Evolutionary conservation across 2,888 invertebrate genomes (phyloP).

Genomic region (Lycaena phlaeas): DNA sequence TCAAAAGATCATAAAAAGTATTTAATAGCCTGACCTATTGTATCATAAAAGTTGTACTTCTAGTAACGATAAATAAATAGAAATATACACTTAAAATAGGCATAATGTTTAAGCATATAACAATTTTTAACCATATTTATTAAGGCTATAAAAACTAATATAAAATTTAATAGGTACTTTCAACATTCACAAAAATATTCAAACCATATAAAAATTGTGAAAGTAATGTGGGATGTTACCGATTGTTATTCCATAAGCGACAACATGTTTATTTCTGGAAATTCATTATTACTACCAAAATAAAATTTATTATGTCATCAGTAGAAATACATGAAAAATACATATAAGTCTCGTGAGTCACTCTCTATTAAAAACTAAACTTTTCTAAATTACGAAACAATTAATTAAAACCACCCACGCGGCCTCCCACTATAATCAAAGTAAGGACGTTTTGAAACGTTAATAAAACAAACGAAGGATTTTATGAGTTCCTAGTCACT

Average conservation of each 20-base stretch:
- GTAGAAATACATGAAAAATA: background rate
- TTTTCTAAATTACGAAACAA: background rate
- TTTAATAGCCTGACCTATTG: too few relatives aligned
- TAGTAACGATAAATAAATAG: too few relatives aligned
- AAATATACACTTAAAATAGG: too few relatives aligned
- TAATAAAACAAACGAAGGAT: background rate
- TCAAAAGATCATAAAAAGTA: too few relatives aligned
- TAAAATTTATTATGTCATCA: background rate
- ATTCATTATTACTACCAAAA: background rate
- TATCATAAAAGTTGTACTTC: too few relatives aligned
- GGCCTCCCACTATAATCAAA: background rate
- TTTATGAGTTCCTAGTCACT: background rate
- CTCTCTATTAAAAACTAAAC: background rate
- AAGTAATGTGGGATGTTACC: background rate
- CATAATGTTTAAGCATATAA: too few relatives aligned
- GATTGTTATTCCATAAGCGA: background rate
- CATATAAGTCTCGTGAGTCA: background rate
- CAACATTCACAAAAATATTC: too few relatives aligned
- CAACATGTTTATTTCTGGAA: background rate
- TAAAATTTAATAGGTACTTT: too few relatives aligned
- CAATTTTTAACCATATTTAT: too few relatives aligned
- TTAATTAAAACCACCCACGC: slow-evolving; percentile 3
- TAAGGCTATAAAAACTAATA: too few relatives aligned
- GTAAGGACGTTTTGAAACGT: background rate
- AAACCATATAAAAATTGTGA: slow-evolving; percentile 7